Conservation (phyloP, 2,113 vertebrate species). For the Hystrix cristata region DNA sequence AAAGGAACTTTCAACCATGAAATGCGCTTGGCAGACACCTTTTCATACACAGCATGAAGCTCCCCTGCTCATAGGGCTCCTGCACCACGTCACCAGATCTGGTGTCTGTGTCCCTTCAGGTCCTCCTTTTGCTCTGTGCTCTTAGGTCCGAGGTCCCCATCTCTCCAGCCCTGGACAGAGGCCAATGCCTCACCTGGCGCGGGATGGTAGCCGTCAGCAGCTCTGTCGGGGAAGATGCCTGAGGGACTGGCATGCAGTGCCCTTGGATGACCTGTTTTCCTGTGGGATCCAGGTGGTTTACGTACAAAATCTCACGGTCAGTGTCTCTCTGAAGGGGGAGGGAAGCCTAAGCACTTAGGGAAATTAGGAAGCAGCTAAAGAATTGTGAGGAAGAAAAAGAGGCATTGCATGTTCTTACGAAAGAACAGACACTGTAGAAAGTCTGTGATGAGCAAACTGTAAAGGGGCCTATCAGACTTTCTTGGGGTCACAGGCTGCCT, state of each 20-base stretch:
- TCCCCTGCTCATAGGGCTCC: not conserved
- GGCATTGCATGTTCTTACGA: not conserved
- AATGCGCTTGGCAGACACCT: not conserved
- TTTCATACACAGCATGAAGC: not conserved
- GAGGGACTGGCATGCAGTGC: not conserved
- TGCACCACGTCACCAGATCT: not conserved
- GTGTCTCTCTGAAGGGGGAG: not conserved
- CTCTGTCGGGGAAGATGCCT: too few relatives aligned
- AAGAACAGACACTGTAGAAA: not conserved
- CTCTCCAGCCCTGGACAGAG: not conserved
- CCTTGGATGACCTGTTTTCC: not conserved
- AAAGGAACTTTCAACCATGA: not conserved
- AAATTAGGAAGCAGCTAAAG: not conserved
- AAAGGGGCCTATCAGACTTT: not conserved
- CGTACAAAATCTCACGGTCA: not conserved
- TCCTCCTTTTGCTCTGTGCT: not conserved
- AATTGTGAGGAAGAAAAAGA: not conserved
- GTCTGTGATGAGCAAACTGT: not conserved
- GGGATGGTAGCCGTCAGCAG: not conserved
- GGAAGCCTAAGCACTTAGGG: not conserved
- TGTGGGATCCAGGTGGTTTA: not conserved
- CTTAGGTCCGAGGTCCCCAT: rapidly evolving
- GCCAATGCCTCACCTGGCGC: not conserved
- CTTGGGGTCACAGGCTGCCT: too few relatives aligned
- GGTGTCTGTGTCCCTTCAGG: not conserved